Percentiles rank a stretch among this genome's conserved stretches.
Conservation (phyloP, 2,888 invertebrate species). For the Noctua comes region DNA sequence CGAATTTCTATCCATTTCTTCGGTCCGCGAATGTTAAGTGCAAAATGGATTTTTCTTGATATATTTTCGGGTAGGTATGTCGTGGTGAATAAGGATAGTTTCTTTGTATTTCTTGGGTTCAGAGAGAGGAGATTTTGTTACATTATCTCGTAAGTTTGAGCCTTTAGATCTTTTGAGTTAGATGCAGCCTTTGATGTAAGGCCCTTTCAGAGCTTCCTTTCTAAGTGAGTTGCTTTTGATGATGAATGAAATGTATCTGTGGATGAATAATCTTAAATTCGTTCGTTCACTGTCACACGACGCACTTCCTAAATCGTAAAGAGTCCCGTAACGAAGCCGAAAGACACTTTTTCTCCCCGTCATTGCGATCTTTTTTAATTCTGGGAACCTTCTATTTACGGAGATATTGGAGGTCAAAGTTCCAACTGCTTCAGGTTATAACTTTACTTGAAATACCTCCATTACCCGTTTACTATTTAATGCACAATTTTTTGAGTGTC, state of each 20-base stretch:
- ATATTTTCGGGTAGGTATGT: constrained; percentile 16
- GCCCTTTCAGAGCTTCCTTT: neutral
- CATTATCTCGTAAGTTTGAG: constrained; percentile 14
- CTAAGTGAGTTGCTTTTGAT: neutral
- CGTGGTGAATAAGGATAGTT: constrained; percentile 19
- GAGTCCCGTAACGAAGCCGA: no score
- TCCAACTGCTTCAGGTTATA: no score
- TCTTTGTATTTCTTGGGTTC: constrained; percentile 20
- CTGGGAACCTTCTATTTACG: no score
- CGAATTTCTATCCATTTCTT: constrained; percentile 45
- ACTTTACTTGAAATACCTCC: no score
- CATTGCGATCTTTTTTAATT: no score
- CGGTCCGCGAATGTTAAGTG: constrained; percentile 24
- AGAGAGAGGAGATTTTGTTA: constrained; percentile 20
- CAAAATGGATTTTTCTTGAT: constrained; percentile 36
- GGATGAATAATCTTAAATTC: neutral
- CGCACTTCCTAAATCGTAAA: neutral
- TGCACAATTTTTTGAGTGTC: no score
- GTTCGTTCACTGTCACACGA: neutral
- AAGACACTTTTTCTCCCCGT: no score
- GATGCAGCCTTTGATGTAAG: constrained; percentile 28
- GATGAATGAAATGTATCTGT: neutral
- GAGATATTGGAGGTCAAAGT: no score
- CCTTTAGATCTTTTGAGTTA: constrained; percentile 12
- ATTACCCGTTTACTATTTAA: no score